phyloP scores from a whole-genome alignment of 2,113 vertebrate species.

The Pseudorasbora parva region DNA sequence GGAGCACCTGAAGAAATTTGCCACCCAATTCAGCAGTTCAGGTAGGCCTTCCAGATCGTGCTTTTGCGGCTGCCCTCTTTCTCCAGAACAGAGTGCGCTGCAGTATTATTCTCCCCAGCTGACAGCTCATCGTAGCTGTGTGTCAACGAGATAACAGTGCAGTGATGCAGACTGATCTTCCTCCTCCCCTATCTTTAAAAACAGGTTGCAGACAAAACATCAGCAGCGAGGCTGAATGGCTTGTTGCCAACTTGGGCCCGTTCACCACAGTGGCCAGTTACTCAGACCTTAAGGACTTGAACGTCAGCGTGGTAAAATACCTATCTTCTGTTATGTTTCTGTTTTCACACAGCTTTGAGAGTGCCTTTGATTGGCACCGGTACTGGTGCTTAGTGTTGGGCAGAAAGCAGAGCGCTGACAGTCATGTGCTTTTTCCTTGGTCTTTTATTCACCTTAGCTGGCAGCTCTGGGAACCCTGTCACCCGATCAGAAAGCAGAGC shows the following conservation, averaged over 20 bases:
- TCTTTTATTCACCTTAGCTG: background rate
- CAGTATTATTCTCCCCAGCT: background rate
- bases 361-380: background rate
- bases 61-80: background rate
- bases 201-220: background rate
- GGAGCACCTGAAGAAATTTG: background rate
- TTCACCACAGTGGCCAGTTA: slow-evolving; percentile 12
- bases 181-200: too few relatives aligned
- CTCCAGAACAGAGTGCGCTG: background rate
- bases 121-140: background rate
- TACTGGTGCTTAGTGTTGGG: background rate
- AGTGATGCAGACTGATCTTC: background rate
- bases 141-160: background rate
- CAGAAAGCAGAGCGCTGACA: background rate
- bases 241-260: background rate
- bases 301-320: slow-evolving; percentile 19
- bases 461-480: slow-evolving; percentile 10
- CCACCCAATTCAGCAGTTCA: background rate
- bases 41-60: background rate
- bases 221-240: background rate
- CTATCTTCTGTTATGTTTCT: background rate
- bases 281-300: background rate
- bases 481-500: slow-evolving; percentile 21
- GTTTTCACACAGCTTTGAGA: background rate
- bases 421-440: background rate